Percentiles rank a stretch among this genome's conserved stretches.
Evolutionary conservation across 2,113 vertebrate genomes (phyloP).

Genomic region (Neogale vison): DNA sequence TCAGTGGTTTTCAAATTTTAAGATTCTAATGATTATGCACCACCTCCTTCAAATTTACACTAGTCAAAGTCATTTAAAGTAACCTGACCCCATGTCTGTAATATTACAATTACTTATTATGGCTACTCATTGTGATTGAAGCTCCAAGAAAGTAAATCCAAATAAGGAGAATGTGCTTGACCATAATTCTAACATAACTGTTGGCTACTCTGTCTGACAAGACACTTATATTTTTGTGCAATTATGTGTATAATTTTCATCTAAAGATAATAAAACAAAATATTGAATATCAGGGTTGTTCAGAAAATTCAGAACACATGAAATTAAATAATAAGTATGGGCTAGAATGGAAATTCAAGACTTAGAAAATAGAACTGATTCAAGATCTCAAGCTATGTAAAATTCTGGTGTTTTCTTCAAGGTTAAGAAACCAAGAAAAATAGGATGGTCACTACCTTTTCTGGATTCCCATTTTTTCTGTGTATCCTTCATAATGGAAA

Average conservation of each 20-base stretch:
- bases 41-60: background rate
- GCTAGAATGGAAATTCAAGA: background rate
- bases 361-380: background rate
- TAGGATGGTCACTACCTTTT: background rate
- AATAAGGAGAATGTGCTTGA: background rate
- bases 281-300: background rate
- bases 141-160: background rate
- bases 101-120: background rate
- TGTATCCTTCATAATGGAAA: background rate
- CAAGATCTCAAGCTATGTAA: background rate
- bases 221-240: background rate
- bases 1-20: background rate
- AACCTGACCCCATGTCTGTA: background rate
- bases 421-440: background rate
- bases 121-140: background rate
- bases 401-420: background rate
- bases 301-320: background rate
- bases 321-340: background rate
- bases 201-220: background rate
- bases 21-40: background rate
- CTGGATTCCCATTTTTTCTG: background rate
- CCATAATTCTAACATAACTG: background rate
- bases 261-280: background rate
- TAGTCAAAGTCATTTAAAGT: background rate
- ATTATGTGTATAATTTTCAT: background rate